Base-by-base conservation (phyloP, 2,797 vertebrate species). In the Chloroceryle amazona region DNA sequence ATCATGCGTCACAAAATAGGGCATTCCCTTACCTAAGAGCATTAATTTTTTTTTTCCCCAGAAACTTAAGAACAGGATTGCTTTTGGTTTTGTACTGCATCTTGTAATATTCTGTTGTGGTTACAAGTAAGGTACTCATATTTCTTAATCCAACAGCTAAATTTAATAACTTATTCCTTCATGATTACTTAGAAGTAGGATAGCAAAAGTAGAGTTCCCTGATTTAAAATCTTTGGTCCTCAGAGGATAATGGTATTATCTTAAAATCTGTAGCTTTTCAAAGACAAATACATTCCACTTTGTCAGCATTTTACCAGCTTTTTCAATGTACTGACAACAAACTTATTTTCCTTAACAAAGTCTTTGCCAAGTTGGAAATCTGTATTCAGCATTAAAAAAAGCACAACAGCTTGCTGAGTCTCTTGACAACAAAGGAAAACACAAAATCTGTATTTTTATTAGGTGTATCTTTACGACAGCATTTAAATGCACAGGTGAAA, bases 401-500 rank as follows among this genome's bases (percentile, higher is more conserved):
- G 81, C 37, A 81, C 35, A 92, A 83, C 61, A 95, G 80, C 82
- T 92, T 95, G 75, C 62, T 78, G 65, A 74, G 35, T 86, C 90
- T 96, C 87, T 68, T 87, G 85, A 93, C 51, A 93, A 68, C 70
- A 89, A 65, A 87, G 78, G 75, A 95, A 97, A 96, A 76, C 71
- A 94, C 22, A 91, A 85, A 95, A 95, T 51, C 81, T 1, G 2
- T 93, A 86, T 90, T 86, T 95, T 96, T 95, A 89, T 94, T 96
- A 66, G 81, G 44, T 72, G 33, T 61, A 89, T 90, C 92, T 97
- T 97, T 93, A 97, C 3, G 14, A 95, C 33, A 90, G 33, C 65
- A 47, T 92, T 90, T 96, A 96, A 96, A 85, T 86, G 91, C 66
- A 92, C 33, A 91, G 83, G 81, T 95, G 58, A 97, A 89, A 88